Conservation (phyloP, 2,113 vertebrate genomes). For the Corydoras maculifer region DNA sequence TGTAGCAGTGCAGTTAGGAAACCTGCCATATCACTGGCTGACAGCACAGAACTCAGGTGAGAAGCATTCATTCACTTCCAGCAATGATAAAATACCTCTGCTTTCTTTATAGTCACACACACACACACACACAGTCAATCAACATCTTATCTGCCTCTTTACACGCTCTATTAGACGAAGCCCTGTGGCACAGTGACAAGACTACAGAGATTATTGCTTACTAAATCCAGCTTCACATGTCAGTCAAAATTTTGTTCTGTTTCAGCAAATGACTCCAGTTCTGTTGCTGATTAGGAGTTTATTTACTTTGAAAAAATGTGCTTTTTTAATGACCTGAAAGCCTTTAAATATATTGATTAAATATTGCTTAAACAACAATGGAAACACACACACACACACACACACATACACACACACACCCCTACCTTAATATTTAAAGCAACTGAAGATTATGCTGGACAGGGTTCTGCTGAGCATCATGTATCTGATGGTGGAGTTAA, state of each 20-base stretch:
- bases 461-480: slow-evolving; percentile 92
- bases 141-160: slow-evolving; percentile 6
- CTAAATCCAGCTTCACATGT: slow-evolving; percentile 6
- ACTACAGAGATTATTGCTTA: slow-evolving; percentile 13
- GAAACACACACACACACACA: background rate
- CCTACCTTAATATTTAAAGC: background rate
- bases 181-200: background rate
- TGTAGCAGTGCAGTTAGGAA: slow-evolving; percentile 88
- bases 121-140: slow-evolving; percentile 3
- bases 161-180: slow-evolving; percentile 9
- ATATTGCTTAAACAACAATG: background rate
- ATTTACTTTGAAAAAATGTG: no score
- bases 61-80: slow-evolving; percentile 6
- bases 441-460: slow-evolving; percentile 15
- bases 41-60: slow-evolving; percentile 96
- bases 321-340: no score
- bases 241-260: slow-evolving; percentile 7
- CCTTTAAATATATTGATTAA: no score
- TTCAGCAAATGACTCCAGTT: background rate
- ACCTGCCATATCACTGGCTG: slow-evolving; percentile 90
- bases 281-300: no score
- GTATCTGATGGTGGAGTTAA: slow-evolving; percentile 93
- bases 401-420: slow-evolving; percentile 11
- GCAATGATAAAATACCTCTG: slow-evolving; percentile 9
- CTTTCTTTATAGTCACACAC: background rate